phyloP scores from a whole-genome alignment of 2,888 invertebrate species.

The Nemoura dubitans region DNA sequence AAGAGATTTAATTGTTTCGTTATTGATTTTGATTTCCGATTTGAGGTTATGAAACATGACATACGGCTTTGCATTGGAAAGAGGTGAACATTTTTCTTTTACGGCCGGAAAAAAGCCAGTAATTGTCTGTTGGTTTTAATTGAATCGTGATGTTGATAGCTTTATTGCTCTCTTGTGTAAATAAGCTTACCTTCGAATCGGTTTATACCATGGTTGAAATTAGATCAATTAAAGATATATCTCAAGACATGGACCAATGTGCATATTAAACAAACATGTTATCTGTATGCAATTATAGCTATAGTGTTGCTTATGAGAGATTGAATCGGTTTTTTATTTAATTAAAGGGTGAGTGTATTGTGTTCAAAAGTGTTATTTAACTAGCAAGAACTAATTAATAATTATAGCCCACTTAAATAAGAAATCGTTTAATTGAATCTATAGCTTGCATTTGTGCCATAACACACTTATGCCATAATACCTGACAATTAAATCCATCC shows the following conservation, averaged over 20 bases:
- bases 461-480: too few relatives aligned
- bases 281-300: background rate
- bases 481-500: too few relatives aligned
- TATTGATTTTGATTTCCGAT: background rate
- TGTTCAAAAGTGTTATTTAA: background rate
- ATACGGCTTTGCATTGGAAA: background rate
- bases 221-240: conserved; percentile 13
- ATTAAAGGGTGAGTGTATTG: background rate
- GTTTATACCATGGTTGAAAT: conserved; percentile 1
- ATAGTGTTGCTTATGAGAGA: background rate
- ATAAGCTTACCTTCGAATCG: background rate
- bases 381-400: background rate
- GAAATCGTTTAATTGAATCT: background rate
- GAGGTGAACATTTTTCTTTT: background rate
- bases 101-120: background rate
- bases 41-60: background rate
- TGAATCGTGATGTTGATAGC: background rate
- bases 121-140: background rate
- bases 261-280: background rate
- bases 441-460: too few relatives aligned
- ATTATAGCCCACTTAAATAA: background rate
- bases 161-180: conserved; percentile 12
- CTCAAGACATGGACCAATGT: background rate
- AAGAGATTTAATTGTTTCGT: background rate
- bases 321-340: conserved; percentile 21